Conservation (phyloP, 2,113 vertebrate genomes). For the Ptilorrhoa leucosticta region DNA sequence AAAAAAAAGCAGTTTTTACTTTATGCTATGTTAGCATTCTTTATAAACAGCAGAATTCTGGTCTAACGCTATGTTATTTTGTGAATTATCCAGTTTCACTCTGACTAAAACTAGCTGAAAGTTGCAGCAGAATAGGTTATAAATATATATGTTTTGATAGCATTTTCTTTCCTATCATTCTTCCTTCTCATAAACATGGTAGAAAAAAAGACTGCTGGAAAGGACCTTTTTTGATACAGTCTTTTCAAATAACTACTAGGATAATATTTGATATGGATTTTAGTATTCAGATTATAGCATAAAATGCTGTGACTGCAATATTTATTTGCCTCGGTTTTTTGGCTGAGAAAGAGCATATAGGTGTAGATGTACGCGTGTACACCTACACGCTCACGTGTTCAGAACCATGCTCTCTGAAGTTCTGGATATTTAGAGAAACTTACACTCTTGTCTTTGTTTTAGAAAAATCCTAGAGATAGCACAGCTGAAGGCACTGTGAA, state of each 20-base stretch:
- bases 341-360: neutral
- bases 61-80: neutral
- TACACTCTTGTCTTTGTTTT: neutral
- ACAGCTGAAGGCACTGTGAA: slow-evolving; percentile 11
- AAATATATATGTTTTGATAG: neutral
- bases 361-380: neutral
- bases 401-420: neutral
- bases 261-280: neutral
- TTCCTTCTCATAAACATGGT: neutral
- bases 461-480: slow-evolving; percentile 31
- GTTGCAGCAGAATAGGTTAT: neutral
- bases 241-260: neutral
- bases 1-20: neutral
- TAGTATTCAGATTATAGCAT: neutral
- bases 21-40: neutral
- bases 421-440: neutral
- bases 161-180: neutral
- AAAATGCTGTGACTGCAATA: neutral
- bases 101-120: neutral
- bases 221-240: neutral
- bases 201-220: neutral
- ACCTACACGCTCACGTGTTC: neutral
- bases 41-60: neutral
- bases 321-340: neutral
- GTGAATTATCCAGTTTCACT: neutral